Conservation (phyloP, 2,797 vertebrate genomes). For the Bucorvus abyssinicus region DNA sequence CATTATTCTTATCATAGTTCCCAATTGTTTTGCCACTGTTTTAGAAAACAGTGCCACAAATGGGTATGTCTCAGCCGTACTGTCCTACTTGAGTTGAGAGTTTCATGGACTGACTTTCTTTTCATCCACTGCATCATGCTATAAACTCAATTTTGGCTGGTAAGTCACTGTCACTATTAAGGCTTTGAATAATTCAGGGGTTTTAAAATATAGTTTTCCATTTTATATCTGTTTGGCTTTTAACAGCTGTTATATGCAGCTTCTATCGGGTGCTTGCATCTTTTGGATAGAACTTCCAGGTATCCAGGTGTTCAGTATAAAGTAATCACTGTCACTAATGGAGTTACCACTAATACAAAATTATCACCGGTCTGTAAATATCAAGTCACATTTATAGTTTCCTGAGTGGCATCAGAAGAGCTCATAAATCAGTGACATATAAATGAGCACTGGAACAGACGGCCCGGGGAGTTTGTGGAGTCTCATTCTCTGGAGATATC, state of each 20-base stretch:
- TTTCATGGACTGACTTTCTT: not conserved
- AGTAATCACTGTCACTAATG: not conserved
- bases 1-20: not conserved
- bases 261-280: not conserved
- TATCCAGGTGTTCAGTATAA: not conserved
- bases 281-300: not conserved
- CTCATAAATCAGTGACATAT: not conserved
- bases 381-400: not conserved
- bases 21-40: not conserved
- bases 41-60: not conserved
- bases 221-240: not conserved
- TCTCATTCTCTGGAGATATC: too few species aligned
- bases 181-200: not conserved
- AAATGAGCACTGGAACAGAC: too few species aligned
- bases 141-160: not conserved
- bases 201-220: not conserved
- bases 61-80: not conserved
- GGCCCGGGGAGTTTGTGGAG: too few species aligned
- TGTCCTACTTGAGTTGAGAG: not conserved
- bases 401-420: not conserved
- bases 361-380: not conserved
- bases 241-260: not conserved
- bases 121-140: not conserved
- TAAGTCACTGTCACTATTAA: not conserved
- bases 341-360: not conserved